Evolutionary conservation across 2,113 vertebrate species (phyloP), one percentile per base, ranked within the genome.

Genomic region (Addax nasomaculatus): DNA sequence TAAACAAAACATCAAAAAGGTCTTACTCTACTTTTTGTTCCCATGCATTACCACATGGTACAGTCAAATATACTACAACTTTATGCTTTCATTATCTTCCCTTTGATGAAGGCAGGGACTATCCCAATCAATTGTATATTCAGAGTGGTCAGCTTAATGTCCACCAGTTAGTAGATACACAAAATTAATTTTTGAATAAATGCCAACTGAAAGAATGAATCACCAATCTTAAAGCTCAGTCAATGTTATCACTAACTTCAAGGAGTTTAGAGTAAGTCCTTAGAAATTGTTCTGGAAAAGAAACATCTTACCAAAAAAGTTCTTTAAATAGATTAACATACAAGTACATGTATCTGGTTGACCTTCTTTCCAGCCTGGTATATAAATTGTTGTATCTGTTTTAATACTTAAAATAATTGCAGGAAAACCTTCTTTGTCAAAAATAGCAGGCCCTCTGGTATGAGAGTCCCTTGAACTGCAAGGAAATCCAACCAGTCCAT

Each of bases 341-440:
- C 7, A 73, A 85, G 13, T 33, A 94, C 16, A 15, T 19, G 1
- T 70, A 53, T 79, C 85, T 70, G 5, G 9, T 57, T 76, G 33
- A 64, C 7, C 39, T 2, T 76, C 47, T 93, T 85, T 70, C 13
- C 47, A 64, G 5, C 30, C 6, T 23, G 84, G 60, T 15, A 80
- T 57, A 70, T 58, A 57, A 62, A 70, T 13, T 80, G 7, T 49
- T 36, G 30, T 15, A 64, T 93, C 13, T 78, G 1, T 84, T 78
- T 93, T 90, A 64, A 93, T 91, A 67, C n/a, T 91, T 70, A 45
- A 97, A 89, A 47, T 64, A 83, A 79, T 83, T 43, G 11, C 70
- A 86, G 23, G 62, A 51, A 95, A 90, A 81, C 1, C 13, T 13
- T 80, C 25, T 94, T 79, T 27, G 33, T 29, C 51, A 62, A 73